phyloP scores from a whole-genome alignment of 2,113 vertebrate species.

The Oryzias melastigma region DNA sequence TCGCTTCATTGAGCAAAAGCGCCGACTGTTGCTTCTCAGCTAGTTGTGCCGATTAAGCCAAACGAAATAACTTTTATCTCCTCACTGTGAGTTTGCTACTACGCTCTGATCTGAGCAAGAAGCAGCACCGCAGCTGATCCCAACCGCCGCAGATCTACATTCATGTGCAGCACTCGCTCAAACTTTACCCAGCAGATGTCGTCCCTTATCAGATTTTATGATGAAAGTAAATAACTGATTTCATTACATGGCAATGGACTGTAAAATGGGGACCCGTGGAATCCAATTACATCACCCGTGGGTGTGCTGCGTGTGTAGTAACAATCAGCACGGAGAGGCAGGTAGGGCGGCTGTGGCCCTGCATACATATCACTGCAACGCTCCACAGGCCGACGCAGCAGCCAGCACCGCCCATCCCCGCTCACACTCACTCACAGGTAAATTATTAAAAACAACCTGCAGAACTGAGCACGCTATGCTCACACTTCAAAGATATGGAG shows the following conservation, averaged over 20 bases:
- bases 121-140: constrained; percentile 22
- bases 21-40: constrained; percentile 18
- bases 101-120: background rate
- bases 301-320: constrained; percentile 51
- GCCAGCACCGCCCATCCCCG: constrained; percentile 25
- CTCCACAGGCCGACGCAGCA: constrained; percentile 26
- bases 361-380: constrained; percentile 32
- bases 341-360: constrained; percentile 35
- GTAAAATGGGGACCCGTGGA: constrained; percentile 67
- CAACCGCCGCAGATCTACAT: constrained; percentile 46
- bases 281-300: constrained; percentile 70
- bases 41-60: constrained; percentile 16
- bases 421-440: constrained; percentile 48
- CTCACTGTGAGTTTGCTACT: constrained; percentile 4
- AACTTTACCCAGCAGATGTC: constrained; percentile 65
- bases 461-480: constrained; percentile 58
- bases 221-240: constrained; percentile 72
- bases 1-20: constrained; percentile 21
- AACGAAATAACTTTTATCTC: constrained; percentile 23
- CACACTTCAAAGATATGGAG: constrained; percentile 62
- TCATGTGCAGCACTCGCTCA: constrained; percentile 39
- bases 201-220: constrained; percentile 66
- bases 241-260: constrained; percentile 69
- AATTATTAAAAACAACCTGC: constrained; percentile 72
- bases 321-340: constrained; percentile 50